phyloP scores from a whole-genome alignment of 1,140 invertebrate species.

The Drusus annulatus region DNA sequence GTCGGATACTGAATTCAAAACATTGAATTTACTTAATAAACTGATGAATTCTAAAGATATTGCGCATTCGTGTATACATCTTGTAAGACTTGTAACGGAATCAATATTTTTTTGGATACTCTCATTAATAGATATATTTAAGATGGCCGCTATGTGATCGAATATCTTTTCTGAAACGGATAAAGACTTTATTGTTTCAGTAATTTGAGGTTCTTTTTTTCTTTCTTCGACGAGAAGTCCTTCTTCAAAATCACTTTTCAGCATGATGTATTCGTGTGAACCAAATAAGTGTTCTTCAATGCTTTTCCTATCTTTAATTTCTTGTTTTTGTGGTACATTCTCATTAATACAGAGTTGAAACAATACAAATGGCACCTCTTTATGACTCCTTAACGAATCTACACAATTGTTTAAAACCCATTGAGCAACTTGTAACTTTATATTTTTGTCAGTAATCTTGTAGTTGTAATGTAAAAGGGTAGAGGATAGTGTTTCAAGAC shows the following conservation, averaged over 20 bases:
- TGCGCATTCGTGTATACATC: slow-evolving; percentile 22
- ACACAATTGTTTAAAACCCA: slow-evolving; percentile 35
- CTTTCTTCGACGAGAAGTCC: slow-evolving; percentile 46
- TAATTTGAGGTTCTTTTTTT: neutral
- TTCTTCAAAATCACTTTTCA: slow-evolving; percentile 65
- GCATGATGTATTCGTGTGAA: slow-evolving; percentile 62
- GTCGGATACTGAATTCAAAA: neutral
- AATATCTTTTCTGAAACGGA: slow-evolving; percentile 41
- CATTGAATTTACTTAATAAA: slow-evolving; percentile 33
- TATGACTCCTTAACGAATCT: neutral
- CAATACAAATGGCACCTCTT: slow-evolving; percentile 10
- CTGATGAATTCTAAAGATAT: slow-evolving; percentile 42
- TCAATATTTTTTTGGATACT: slow-evolving; percentile 5
- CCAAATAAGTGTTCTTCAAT: slow-evolving; percentile 65
- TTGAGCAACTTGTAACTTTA: slow-evolving; percentile 46
- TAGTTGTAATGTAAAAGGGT: slow-evolving; percentile 44
- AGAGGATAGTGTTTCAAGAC: slow-evolving; percentile 41
- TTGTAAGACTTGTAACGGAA: too few relatives aligned
- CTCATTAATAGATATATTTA: neutral
- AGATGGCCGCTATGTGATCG: neutral
- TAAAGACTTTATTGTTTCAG: neutral
- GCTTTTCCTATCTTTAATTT: slow-evolving; percentile 37
- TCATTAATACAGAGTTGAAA: slow-evolving; percentile 51
- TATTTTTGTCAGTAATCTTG: slow-evolving; percentile 42
- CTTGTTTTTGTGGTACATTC: slow-evolving; percentile 38